Evolutionary conservation across 2,888 invertebrate species (phyloP).

Genomic region (Synanthedon formicaeformis): DNA sequence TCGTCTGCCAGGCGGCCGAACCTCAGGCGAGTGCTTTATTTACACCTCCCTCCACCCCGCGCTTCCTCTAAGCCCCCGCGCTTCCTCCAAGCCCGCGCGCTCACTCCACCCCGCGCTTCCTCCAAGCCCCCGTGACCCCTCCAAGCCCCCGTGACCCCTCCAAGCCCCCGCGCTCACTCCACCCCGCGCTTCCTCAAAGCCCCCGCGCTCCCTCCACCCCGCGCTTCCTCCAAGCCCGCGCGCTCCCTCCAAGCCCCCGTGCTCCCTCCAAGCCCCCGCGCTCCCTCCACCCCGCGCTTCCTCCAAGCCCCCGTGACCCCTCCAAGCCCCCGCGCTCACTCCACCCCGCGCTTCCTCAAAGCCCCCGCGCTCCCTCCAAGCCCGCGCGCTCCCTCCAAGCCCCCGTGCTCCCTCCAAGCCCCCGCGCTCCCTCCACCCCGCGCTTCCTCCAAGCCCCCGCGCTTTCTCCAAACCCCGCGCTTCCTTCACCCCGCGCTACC

Average conservation of each 20-base stretch:
- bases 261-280: no score
- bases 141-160: no score
- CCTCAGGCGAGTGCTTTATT: constrained; percentile 76
- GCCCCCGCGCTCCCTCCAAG: no score
- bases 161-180: no score
- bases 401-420: constrained; percentile 66
- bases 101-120: constrained; percentile 69
- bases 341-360: constrained; percentile 73
- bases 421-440: constrained; percentile 28
- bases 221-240: constrained; percentile 86
- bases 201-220: background rate
- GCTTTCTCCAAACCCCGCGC: constrained; percentile 71
- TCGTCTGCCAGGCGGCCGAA: constrained; percentile 92
- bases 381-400: constrained; percentile 69
- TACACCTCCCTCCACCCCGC: background rate
- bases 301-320: no score
- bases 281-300: background rate
- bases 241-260: constrained; percentile 53
- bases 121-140: constrained; percentile 73
- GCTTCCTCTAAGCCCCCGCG: background rate
- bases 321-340: no score
- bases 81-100: no score
- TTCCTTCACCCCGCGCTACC: background rate
- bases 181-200: no score
- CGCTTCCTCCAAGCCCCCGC: no score